Base-by-base conservation (phyloP, 2,888 invertebrate species). In the Microdon myrmicae region DNA sequence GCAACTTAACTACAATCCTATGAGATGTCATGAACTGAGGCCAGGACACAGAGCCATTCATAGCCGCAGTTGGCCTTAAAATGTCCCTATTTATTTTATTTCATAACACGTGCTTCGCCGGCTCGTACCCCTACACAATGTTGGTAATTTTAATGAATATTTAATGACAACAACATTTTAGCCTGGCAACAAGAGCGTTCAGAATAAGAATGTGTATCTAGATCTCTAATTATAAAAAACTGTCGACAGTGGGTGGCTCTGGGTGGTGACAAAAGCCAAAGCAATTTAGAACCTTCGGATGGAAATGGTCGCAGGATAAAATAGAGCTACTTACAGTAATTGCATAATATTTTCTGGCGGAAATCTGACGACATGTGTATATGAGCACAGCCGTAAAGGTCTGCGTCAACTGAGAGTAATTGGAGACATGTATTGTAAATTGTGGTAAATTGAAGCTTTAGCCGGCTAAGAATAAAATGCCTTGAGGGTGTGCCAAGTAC, bases 71-170 rank as follows among this genome's bases (percentile, higher is more conserved):
- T 10, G 34, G 16, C 34, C 23, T 26, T 16, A 34, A 17, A 41
- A 25, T 13, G n/a, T 28, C 44, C 35, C 53, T 37, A 44, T 38
- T 54, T 35, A 49, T 61, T 45, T 64, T 32, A 38, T 55, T 60
- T 54, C 38, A 22, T 22, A 44, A 55, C 44, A 28, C 25, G 23
- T 44, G 26, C 38, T 55, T 31, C 39, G 25, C 20, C n/a, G n/a
- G 19, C 32, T 31, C 23, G 14, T 29, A 4, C 12, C 29, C 5
- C 3, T 29, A 8, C 16, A 35, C 35, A 43, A 38, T 37, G 47
- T 26, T 58, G 64, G 58, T 34, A 58, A 58, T 64, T 64, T 58
- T 64, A 64, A 64, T 64, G 64, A 64, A 64, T 64, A 64, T 64
- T 64, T 64, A 58, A 53, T 47, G 64, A 53, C 58, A 64, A 53